These are phyloP conservation scores for Acanthisitta chloris DNA, from an alignment of 2,113 vertebrate species.

Conservation along the genomic window DNA sequence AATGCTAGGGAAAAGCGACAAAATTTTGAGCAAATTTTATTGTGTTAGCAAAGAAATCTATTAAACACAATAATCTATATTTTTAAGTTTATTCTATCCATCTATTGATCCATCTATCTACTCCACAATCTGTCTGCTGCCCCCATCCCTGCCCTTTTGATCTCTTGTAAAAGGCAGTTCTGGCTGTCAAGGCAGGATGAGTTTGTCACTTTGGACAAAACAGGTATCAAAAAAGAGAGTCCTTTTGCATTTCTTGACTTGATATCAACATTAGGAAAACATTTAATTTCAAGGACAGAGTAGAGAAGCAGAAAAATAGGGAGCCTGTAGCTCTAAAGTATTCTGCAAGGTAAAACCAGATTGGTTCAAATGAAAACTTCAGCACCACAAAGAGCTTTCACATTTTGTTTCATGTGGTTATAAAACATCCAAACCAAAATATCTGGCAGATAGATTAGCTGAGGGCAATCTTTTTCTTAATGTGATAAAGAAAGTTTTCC, in stretches of 20 bases:
- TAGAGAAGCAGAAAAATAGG: not conserved
- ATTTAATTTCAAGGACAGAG: not conserved
- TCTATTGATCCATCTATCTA: accelerated
- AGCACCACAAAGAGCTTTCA: not conserved
- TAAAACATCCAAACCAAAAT: not conserved
- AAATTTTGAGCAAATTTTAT: not conserved
- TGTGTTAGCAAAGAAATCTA: not conserved
- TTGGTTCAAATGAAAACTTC: not conserved
- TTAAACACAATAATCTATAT: not conserved
- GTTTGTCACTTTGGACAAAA: not conserved
- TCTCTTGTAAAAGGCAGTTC: not conserved
- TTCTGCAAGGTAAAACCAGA: not conserved
- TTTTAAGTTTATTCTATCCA: not conserved
- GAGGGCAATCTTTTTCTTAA: not conserved
- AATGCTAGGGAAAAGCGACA: not conserved
- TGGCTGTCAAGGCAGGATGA: not conserved
- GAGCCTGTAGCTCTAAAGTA: not conserved
- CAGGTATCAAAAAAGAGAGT: not conserved
- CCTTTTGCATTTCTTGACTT: not conserved
- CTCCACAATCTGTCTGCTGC: not conserved
- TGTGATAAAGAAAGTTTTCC: not conserved
- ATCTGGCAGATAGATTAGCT: not conserved
- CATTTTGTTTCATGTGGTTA: not conserved
- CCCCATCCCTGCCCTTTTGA: not conserved
- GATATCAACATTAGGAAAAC: not conserved